Percentiles rank a stretch among this genome's conserved stretches.
Evolutionary conservation across 2,113 vertebrate species (phyloP).

Genomic region (Cephalopterus ornatus): DNA sequence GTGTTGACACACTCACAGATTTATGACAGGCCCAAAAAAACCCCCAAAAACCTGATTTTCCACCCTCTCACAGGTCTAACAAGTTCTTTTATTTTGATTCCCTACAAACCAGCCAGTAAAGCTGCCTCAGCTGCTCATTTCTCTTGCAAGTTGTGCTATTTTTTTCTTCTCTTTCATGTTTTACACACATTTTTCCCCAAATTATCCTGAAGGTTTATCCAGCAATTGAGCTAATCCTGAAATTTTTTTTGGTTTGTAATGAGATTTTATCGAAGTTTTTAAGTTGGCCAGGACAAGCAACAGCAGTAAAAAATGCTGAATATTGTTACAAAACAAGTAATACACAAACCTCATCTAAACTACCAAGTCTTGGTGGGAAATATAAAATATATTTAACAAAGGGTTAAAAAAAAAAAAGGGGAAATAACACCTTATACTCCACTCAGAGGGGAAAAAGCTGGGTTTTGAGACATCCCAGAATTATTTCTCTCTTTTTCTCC

Average conservation of each 20-base stretch:
- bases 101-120: not conserved
- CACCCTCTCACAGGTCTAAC: not conserved
- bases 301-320: not conserved
- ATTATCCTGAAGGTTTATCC: not conserved
- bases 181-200: not conserved
- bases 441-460: too few species aligned
- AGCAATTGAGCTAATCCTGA: not conserved
- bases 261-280: not conserved
- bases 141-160: not conserved
- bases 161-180: not conserved
- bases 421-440: not conserved
- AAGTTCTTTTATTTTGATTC: not conserved
- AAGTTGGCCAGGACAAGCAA: not conserved
- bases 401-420: not conserved
- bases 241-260: not conserved
- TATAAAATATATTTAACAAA: not conserved
- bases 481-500: not conserved
- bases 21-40: not conserved
- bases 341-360: not conserved
- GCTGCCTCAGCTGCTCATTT: not conserved
- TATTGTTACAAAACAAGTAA: not conserved
- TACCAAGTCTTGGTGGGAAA: not conserved
- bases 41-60: not conserved
- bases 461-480: not conserved
- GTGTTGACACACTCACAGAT: not conserved